Evolutionary conservation across 53 echinoderm and acorn worm genomes (phyloP), one percentile per base, ranked within the genome.

Genomic region (Stichopus horrens): DNA sequence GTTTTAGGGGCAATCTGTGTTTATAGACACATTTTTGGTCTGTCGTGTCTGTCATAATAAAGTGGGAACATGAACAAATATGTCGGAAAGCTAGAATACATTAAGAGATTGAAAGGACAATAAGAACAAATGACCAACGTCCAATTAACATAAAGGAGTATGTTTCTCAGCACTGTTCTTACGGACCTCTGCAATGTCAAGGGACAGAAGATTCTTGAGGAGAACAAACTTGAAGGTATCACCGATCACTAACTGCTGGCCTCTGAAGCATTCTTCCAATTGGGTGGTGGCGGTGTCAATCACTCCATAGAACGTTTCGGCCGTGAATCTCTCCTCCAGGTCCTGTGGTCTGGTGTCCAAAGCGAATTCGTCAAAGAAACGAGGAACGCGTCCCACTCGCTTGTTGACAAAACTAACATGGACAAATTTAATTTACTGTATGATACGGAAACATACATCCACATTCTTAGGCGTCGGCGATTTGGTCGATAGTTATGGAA

Each of bases 191-290:
- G 20, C 55, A 57, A 80, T 80, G 54, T 80, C 81, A 80, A 80
- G 81, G 4, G 57, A 80, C 81, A 80, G 81, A 80, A 56, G 81
- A 80, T 80, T 80, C 81, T 80, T 80, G 54, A 57, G 57, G 81
- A 80, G 81, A 55, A 80, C 81, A 20, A 80, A 80, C 55, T 80
- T 80, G 81, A 80, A 80, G 81, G 57, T 80, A 57, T 57, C 81
- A 80, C 57, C 81, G 19, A 80, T 57, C 37, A n/a, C n/a, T 80
- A 56, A 80, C 81, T 54, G 81, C 54, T 80, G 81, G 55, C 81
- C 81, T 80, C 81, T 80, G 81, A 80, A 80, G 81, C 81, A 57
- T 80, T 80, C 54, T 80, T 80, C 57, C 55, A 80, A 57, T 57
- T 80, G 3, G 57, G 55, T 55, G 55, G 6, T 55, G 55, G 81